Evolutionary conservation across 2,797 vertebrate species (phyloP).

Genomic region (Allobates femoralis): DNA sequence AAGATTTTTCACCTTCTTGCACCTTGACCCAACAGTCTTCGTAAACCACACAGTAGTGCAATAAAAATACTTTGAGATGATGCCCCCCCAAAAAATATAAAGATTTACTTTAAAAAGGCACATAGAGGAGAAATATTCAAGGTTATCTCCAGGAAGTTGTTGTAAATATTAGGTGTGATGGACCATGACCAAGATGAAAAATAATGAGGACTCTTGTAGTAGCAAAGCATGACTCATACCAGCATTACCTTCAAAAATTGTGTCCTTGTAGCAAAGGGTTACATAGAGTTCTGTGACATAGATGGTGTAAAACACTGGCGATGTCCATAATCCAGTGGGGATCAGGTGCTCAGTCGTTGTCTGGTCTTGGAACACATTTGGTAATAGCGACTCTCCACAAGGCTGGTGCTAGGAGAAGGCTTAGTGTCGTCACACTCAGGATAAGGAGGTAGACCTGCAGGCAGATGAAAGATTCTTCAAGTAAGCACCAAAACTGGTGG

Average conservation of each 20-base stretch:
- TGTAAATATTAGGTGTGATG: conserved; percentile 49
- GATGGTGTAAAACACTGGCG: conserved; percentile 57
- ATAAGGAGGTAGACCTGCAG: conserved; percentile 94
- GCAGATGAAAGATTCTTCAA: neutral
- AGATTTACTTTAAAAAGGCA: conserved; percentile 75
- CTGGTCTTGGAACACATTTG: conserved; percentile 80
- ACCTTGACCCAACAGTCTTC: conserved; percentile 45
- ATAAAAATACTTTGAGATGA: conserved; percentile 56
- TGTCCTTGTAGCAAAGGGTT: conserved; percentile 26
- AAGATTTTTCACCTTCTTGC: conserved; percentile 62
- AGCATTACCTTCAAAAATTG: conserved; percentile 34
- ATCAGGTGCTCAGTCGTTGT: conserved; percentile 82
- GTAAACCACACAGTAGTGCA: conserved; percentile 66
- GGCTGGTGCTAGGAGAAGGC: conserved; percentile 90
- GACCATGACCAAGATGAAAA: conserved; percentile 25
- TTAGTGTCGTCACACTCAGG: conserved; percentile 94
- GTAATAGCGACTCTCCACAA: conserved; percentile 89
- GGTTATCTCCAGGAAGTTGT: conserved; percentile 59
- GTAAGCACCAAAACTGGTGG: neutral
- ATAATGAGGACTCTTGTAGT: neutral
- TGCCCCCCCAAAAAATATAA: conserved; percentile 59
- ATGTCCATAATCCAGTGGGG: conserved; percentile 38
- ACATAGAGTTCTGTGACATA: neutral
- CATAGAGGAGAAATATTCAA: conserved; percentile 71
- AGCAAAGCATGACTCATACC: conserved; percentile 15